Conservation (phyloP, 1,140 invertebrate species). For the Scaptodrosophila lebanonensis region DNA sequence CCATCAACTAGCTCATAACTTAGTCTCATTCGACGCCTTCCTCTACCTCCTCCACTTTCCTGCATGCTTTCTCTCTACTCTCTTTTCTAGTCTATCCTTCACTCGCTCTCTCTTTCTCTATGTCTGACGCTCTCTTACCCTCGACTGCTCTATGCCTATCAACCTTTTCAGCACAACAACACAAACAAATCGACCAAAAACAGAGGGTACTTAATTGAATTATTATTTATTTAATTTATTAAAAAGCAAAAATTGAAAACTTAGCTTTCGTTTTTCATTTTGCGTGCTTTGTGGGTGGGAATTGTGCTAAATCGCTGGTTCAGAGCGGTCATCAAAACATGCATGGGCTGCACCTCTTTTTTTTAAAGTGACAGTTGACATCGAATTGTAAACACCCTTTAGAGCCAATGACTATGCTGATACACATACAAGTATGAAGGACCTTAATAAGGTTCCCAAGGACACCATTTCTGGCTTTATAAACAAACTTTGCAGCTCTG, state of each 20-base stretch:
- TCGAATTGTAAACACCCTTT: no score
- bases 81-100: conserved; percentile 15
- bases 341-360: no score
- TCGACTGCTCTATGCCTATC: conserved; percentile 15
- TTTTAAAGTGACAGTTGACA: no score
- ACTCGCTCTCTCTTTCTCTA: conserved; percentile 5
- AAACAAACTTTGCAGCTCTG: no score
- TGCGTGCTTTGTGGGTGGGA: neutral
- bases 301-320: no score
- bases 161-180: conserved; percentile 10
- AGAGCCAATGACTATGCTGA: no score
- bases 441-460: no score
- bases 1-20: neutral
- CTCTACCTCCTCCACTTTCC: conserved; percentile 15
- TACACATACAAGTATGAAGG: no score
- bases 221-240: conserved; percentile 75
- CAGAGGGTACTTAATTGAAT: conserved; percentile 52
- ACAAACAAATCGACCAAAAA: conserved; percentile 56
- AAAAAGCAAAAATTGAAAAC: conserved; percentile 63
- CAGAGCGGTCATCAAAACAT: no score
- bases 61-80: conserved; percentile 10
- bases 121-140: conserved; percentile 7
- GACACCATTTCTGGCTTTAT: no score
- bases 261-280: conserved; percentile 12
- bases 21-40: conserved; percentile 1